Evolutionary conservation across 2,113 vertebrate species (phyloP).

Genomic region (Scomber japonicus): DNA sequence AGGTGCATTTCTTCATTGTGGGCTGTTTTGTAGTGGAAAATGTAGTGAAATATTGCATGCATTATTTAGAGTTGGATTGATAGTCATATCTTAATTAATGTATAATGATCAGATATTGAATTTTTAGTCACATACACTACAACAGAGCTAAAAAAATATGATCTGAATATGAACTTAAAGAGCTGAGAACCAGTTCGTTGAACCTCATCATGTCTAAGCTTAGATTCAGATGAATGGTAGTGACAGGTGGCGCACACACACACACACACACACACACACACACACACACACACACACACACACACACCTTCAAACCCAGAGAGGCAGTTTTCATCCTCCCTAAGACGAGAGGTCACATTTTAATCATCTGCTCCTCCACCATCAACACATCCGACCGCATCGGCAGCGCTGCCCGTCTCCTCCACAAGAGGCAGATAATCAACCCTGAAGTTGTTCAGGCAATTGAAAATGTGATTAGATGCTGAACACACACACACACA

Average conservation of each 20-base stretch:
- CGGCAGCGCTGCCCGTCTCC: slow-evolving; percentile 36
- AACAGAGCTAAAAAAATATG: background rate
- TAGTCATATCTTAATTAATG: background rate
- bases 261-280: too few relatives aligned
- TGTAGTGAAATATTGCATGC: too few relatives aligned
- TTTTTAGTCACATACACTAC: background rate
- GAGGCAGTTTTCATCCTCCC: too few relatives aligned
- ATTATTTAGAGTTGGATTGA: background rate
- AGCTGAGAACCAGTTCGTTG: too few relatives aligned
- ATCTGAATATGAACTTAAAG: too few relatives aligned
- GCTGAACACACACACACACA: background rate
- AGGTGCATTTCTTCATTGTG: too few relatives aligned
- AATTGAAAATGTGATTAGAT: slow-evolving; percentile 71
- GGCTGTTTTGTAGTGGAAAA: too few relatives aligned
- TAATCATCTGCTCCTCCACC: slow-evolving; percentile 75
- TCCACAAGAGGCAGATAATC: slow-evolving; percentile 64
- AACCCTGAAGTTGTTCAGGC: slow-evolving; percentile 60
- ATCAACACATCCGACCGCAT: slow-evolving; percentile 38
- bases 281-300: too few relatives aligned
- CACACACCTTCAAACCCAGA: too few relatives aligned
- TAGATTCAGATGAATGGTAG: too few relatives aligned
- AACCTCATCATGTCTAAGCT: too few relatives aligned
- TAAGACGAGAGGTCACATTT: slow-evolving; percentile 33
- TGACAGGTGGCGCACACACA: too few relatives aligned
- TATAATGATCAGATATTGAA: slow-evolving; percentile 4